phyloP scores from a whole-genome alignment of 2,797 vertebrate genomes.

The Nyctibius grandis region DNA sequence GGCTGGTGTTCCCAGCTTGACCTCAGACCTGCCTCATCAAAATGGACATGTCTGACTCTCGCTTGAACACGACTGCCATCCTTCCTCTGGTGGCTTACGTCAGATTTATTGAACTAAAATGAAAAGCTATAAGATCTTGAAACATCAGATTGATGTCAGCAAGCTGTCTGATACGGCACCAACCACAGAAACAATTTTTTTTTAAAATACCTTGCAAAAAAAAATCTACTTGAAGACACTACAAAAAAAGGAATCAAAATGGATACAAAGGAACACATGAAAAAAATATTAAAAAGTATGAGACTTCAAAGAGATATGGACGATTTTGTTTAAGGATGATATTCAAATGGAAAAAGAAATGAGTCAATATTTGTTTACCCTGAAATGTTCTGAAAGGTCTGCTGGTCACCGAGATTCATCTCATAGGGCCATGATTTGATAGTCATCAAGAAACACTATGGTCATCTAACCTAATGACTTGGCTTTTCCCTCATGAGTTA shows the following conservation, averaged over 20 bases:
- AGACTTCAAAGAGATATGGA: background rate
- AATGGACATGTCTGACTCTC: background rate
- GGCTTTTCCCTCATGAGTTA: background rate
- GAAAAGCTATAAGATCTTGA: background rate
- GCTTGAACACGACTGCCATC: background rate
- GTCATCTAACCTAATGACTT: background rate
- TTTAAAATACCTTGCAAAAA: background rate
- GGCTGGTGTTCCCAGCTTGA: background rate
- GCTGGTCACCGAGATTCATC: background rate
- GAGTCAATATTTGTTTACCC: background rate
- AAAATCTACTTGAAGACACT: accelerated
- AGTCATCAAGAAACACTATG: background rate
- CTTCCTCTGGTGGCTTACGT: background rate
- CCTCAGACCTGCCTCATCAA: background rate
- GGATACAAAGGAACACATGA: background rate
- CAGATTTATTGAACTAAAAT: background rate
- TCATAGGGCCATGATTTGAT: background rate
- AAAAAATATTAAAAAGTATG: background rate
- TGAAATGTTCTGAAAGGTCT: background rate
- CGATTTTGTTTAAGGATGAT: background rate
- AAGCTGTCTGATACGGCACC: background rate
- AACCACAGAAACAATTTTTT: background rate
- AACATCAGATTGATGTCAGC: background rate
- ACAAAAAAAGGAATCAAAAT: background rate
- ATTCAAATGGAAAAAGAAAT: background rate